Evolutionary conservation across 2,797 vertebrate genomes (phyloP), one percentile per base, ranked within the genome.

Genomic region (Thalassophryne amazonica): DNA sequence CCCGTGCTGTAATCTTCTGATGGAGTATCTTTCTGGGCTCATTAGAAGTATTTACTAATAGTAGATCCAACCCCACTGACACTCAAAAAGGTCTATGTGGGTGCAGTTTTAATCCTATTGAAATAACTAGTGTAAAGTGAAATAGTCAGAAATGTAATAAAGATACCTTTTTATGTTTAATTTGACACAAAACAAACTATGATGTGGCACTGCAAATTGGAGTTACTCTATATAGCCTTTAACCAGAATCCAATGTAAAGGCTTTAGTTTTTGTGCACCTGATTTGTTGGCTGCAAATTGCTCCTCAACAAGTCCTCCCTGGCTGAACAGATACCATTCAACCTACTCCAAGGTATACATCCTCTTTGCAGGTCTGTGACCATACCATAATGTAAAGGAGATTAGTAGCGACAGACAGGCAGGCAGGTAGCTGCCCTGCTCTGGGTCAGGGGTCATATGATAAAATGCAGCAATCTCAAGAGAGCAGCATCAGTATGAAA

Each of bases 331-430:
- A 65, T 69, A 79, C 60, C 42, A 72, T 83, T 74, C 75, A 81
- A 68, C 40, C 29, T 77, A 71, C 69, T 80, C 47, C 80, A 78
- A 34, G 79, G 61, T 65, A 77, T 76, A 88, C 91, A 90, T 90
- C 89, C 88, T 89, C 85, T 90, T 91, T 90, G 73, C 85, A 66
- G 78, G 77, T 82, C 74, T 63, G 69, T 73, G 80, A 85, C 82
- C 82, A 85, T 70, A 77, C 69, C 75, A 31, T 81, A 85, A 85
- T 86, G 88, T 85, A 89, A 86, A 87, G 80, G 69, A 86, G 88
- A 85, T 92, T 91, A 90, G 66, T 42, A 60, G 62, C 73, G 58
- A 72, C 36, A 80, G 83, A 74, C 81, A 55, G 62, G 17, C 71
- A 48, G 64, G 62, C 53, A 55, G 57, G 72, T 80, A 60, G 57